These are phyloP conservation scores for Seladonia tumulorum DNA, from an alignment of 2,888 invertebrate species.

Conservation along the genomic window DNA sequence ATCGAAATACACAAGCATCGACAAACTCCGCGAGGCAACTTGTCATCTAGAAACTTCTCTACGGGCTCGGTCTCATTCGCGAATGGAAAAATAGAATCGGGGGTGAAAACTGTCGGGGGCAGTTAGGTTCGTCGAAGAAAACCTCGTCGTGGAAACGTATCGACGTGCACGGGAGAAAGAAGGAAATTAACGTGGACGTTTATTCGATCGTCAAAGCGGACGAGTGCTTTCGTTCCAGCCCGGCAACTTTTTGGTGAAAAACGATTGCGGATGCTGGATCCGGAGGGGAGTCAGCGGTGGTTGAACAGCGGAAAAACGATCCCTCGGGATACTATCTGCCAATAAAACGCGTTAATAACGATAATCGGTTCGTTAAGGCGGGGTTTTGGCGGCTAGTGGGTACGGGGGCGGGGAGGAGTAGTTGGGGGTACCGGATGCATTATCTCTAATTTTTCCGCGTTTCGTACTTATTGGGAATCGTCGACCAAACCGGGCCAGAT, in stretches of 20 bases:
- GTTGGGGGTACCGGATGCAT: conserved; percentile 30
- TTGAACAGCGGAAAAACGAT: conserved; percentile 30
- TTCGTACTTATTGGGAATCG: conserved; percentile 32
- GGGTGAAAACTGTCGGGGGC: not conserved
- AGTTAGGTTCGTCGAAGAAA: conserved; percentile 12
- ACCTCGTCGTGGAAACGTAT: conserved; percentile 25
- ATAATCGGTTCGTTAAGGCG: conserved; percentile 53
- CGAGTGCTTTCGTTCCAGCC: conserved; percentile 38
- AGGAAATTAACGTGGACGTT: conserved; percentile 45
- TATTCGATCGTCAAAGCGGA: conserved; percentile 40
- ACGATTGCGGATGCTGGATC: not conserved
- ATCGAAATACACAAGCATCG: not conserved
- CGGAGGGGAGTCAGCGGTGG: not conserved
- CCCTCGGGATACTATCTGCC: conserved; percentile 37
- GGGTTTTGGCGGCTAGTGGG: not conserved
- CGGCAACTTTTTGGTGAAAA: conserved; percentile 20
- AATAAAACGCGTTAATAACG: conserved; percentile 65
- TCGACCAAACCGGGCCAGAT: conserved; percentile 26
- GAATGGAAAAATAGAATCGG: not conserved
- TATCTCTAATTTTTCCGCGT: conserved; percentile 52
- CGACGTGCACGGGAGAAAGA: conserved; percentile 21
- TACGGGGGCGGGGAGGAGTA: too few species aligned
- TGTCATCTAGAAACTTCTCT: not conserved
- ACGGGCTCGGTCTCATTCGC: not conserved
- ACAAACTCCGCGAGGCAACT: not conserved